Evolutionary conservation across 2,797 vertebrate genomes (phyloP).

Genomic region (Lutjanus argentimaculatus): DNA sequence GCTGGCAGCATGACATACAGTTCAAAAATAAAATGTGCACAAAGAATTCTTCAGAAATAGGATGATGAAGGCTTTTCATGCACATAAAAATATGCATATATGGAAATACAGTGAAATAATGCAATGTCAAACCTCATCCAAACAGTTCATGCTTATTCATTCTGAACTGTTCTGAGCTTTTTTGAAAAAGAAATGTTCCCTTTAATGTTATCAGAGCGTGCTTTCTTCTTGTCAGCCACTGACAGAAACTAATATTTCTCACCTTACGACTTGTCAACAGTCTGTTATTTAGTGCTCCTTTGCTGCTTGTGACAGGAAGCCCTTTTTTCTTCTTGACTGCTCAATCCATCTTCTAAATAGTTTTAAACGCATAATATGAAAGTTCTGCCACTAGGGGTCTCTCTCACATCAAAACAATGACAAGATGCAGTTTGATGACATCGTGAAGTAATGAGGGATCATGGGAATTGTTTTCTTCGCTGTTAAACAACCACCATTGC

Average conservation of each 20-base stretch:
- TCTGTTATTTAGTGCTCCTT: not conserved
- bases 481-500: too few species aligned
- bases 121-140: not conserved
- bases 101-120: not conserved
- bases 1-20: not conserved
- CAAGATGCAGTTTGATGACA: too few species aligned
- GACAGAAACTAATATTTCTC: not conserved
- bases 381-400: too few species aligned
- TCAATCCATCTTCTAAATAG: too few species aligned
- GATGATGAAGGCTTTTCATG: not conserved
- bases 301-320: too few species aligned
- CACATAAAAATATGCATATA: not conserved
- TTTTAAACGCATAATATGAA: too few species aligned
- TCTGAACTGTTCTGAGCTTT: constrained; percentile 20
- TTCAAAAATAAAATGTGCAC: not conserved
- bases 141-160: not conserved
- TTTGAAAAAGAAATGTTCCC: constrained; percentile 9
- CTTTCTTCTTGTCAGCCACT: constrained; percentile 2
- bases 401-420: too few species aligned
- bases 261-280: not conserved
- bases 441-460: too few species aligned
- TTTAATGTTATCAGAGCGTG: not conserved
- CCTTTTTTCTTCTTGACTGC: too few species aligned
- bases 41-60: not conserved
- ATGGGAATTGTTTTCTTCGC: too few species aligned